Evolutionary conservation across 30 jellyfish, hydroid and myxozoan genomes (phyloP), one percentile per base, ranked within the genome.

Genomic region (Chrysaora quinquecirrha): DNA sequence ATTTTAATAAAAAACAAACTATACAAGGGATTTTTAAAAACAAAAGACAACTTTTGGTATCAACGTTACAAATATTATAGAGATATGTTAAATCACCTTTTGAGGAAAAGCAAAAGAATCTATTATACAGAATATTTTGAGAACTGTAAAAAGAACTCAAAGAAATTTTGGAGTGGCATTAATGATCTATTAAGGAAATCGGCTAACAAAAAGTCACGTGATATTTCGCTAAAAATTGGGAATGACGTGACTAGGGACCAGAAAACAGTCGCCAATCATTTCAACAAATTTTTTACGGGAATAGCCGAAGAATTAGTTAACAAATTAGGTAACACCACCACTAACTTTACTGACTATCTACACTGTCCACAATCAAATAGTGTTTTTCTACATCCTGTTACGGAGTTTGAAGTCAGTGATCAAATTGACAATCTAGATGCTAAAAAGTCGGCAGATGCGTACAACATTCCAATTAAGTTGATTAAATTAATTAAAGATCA

Each of bases 221-320:
- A 6, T 38, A 38, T 38, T 38, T 38, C 54, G 6, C 6, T 38
- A 3, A 38, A 38, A 14, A 38, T 38, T 3, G 54, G 54, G 14
- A 14, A 6, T 3, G 54, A 6, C 11, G 14, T 38, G 54, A 14
- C 6, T 3, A 6, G 63, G 23, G 82, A 78, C 68, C 89, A 65
- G 71, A 61, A 31, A 62, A 78, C n/a, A 25, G 89, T 78, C 16
- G 84, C 89, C 21, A 78, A 78, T 22, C 73, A 22, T 34, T 78
- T 78, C 31, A 78, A 38, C 56, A 64, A 78, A 14, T 78, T 78
- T 33, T 78, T 48, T 64, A 38, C 85, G 4, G 48, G 48, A 16
- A 43, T 78, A 18, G 89, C 89, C 11, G 48, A 49, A 49, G 24
- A 54, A 3, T 31, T 75, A 11, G 87, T 60, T 16, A 14, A 50